Conservation (phyloP, 2,113 vertebrate genomes). For the Bostrychus sinensis region DNA sequence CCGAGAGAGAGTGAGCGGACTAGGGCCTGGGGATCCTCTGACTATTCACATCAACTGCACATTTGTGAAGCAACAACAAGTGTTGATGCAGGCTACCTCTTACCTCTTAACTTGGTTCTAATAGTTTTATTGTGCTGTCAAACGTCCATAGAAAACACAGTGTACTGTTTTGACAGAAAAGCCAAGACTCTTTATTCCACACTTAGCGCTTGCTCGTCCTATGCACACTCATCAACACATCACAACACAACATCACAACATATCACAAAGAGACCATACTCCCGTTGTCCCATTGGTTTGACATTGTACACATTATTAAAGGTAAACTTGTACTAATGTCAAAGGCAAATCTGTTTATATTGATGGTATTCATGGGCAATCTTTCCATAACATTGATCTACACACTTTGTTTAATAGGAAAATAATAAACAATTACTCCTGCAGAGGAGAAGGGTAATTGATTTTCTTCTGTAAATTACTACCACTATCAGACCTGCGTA, state of each 20-base stretch:
- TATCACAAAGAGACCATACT: background rate
- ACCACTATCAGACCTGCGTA: conserved; percentile 90
- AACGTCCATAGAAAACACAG: background rate
- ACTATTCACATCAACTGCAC: conserved; percentile 56
- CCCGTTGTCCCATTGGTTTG: conserved; percentile 86
- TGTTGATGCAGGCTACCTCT: conserved; percentile 23
- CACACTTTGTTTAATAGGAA: conserved; percentile 99
- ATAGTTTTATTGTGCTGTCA: conserved; percentile 17
- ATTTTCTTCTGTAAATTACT: conserved; percentile 98
- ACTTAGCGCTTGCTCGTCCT: background rate
- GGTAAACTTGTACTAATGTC: conserved; percentile 88
- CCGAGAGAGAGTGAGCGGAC: conserved; percentile 68
- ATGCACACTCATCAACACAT: background rate
- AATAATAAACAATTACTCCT: conserved; percentile 99
- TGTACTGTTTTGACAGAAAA: background rate
- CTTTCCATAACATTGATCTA: conserved; percentile 96
- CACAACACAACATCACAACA: background rate
- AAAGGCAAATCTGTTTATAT: conserved; percentile 96
- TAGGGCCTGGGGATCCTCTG: conserved; percentile 58
- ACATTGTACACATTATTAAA: conserved; percentile 95
- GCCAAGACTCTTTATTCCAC: background rate
- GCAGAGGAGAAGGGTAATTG: conserved; percentile 93
- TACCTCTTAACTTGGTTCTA: conserved; percentile 13
- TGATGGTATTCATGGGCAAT: conserved; percentile 94
- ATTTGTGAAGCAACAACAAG: conserved; percentile 57